These are phyloP conservation scores for Drosophila maculinotata DNA, from an alignment of 2,888 invertebrate species.

Conservation along the genomic window DNA sequence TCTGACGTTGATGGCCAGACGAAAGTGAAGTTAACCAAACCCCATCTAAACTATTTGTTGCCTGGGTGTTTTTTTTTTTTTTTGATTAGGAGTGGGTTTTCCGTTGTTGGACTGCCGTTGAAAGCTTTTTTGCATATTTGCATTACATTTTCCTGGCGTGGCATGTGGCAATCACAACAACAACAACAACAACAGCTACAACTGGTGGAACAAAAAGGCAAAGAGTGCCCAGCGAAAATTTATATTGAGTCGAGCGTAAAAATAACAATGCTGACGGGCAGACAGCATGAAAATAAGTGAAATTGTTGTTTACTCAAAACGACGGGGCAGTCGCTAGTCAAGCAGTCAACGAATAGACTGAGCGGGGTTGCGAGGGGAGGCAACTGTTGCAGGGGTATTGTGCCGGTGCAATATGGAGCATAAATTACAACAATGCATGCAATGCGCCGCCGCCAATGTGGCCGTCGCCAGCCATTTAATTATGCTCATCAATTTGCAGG, in stretches of 20 bases:
- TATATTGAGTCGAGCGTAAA: conserved; percentile 80
- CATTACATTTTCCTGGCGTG: conserved; percentile 73
- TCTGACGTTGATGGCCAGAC: conserved; percentile 51
- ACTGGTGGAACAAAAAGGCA: conserved; percentile 9
- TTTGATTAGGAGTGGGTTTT: conserved; percentile 44
- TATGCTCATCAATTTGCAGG: conserved; percentile 78
- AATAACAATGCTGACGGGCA: conserved; percentile 76
- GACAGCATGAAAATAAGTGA: conserved; percentile 79
- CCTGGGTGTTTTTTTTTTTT: conserved; percentile 8
- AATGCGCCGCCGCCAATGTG: conserved; percentile 49
- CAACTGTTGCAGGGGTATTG: background rate
- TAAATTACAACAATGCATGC: conserved; percentile 79
- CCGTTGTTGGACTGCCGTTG: conserved; percentile 41
- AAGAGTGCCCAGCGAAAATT: conserved; percentile 57
- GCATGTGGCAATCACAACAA: conserved; percentile 64
- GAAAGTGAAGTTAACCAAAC: conserved; percentile 34
- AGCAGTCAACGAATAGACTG: conserved; percentile 1
- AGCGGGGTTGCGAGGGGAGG: background rate
- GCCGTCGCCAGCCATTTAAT: conserved; percentile 72
- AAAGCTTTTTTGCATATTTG: conserved; percentile 69
- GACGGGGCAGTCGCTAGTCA: conserved; percentile 46
- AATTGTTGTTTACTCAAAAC: conserved; percentile 77
- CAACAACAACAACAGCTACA: conserved; percentile 9
- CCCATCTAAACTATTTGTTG: conserved; percentile 63
- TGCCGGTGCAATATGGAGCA: conserved; percentile 64